Evolutionary conservation across 2,113 vertebrate genomes (phyloP), one percentile per base, ranked within the genome.

Genomic region (Archilochus colubris): DNA sequence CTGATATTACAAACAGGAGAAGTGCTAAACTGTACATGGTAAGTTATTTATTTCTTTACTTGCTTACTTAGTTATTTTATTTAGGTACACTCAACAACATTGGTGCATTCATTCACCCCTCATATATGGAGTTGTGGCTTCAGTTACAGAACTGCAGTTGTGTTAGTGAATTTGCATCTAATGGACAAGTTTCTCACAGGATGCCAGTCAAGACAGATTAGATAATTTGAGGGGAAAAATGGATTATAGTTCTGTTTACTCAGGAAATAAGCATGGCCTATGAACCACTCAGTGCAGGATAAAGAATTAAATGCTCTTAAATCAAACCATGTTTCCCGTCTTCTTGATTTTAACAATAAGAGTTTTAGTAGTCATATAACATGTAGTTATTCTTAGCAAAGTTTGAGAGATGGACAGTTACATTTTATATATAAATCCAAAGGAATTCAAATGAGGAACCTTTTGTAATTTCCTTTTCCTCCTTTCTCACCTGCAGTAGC

Each of bases 21-120:
- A 98, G 98, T 31, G 99, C 98, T 28, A 99, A 98, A 92, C 97
- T 99, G 4, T 99, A 98, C 57, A 99, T 99, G 98, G 98, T 98
- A 97, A 97, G 96, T 81, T 7, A 9, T 16, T 23, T 27, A 9
- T 14, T 19, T 40, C 40, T 38, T 40, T 46, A 46, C 18, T 57
- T 82, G 2, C 14, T 25, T 69, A 27, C 55, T 40, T 76, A 12
- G 28, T 18, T 43, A 4, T 57, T 46, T 11, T n/a, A 68, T 21
- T 38, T 62, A 43, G 12, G 10, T 77, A 28, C 3, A 3, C 18
- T 82, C 14, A 36, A 12, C 7, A 28, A 24, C 51, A 33, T 14
- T 77, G 23, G 14, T 51, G 15, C n/a, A 63, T 38, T 78, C 22
- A 36, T 68, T 74, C n/a, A 40, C 53, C 54, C 33, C 13, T 86